These are phyloP conservation scores for Picus viridis DNA, from an alignment of 2,797 vertebrate genomes.

Conservation along the genomic window DNA sequence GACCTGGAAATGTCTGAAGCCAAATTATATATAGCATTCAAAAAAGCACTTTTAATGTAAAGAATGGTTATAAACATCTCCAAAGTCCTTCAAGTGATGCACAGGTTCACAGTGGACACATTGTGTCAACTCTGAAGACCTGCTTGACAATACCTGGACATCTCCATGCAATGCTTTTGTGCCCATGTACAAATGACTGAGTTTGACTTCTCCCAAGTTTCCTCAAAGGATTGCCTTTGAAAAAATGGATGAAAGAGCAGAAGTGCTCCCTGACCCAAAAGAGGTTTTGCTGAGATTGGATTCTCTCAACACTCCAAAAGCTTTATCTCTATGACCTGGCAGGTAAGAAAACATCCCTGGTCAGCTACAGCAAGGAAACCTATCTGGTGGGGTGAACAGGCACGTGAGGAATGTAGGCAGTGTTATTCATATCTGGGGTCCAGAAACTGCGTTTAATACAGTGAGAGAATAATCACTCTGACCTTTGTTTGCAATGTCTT, in stretches of 20 bases:
- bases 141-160: neutral
- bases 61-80: neutral
- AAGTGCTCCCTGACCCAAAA: neutral
- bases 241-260: neutral
- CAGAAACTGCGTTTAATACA: conserved; percentile 60
- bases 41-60: conserved; percentile 1
- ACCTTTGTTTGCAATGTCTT: neutral
- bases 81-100: neutral
- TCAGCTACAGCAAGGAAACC: neutral
- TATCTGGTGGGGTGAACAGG: neutral
- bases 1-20: conserved; percentile 47
- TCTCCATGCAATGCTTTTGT: neutral
- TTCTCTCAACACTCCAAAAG: neutral
- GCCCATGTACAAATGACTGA: neutral
- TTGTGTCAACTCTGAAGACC: neutral
- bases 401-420: conserved; percentile 26
- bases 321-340: conserved; percentile 33
- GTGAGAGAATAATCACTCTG: conserved; percentile 36
- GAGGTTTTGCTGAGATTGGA: conserved; percentile 25
- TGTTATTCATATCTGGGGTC: conserved; percentile 21
- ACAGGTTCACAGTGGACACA: neutral
- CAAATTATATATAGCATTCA: conserved; percentile 21
- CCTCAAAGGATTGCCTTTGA: neutral
- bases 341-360: conserved; percentile 47
- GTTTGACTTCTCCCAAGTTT: neutral